Evolutionary conservation across 2,113 vertebrate genomes (phyloP).

Genomic region (Mesitornis unicolor): DNA sequence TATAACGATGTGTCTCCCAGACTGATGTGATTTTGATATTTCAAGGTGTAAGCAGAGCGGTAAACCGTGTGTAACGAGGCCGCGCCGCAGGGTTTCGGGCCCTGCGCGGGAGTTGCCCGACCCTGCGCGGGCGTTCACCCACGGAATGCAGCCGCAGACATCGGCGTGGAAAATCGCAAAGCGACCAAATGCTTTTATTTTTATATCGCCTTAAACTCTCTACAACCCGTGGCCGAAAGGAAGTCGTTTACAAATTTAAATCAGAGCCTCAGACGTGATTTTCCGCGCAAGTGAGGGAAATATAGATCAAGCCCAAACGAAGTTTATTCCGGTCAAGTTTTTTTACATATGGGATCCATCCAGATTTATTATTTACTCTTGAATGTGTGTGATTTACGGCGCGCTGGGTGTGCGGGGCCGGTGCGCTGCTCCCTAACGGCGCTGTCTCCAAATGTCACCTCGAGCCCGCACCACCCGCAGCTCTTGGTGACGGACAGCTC

Average conservation of each 20-base stretch:
- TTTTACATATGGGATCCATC: background rate
- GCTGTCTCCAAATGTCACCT: background rate
- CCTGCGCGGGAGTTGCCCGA: background rate
- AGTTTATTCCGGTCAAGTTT: background rate
- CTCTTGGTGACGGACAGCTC: accelerated
- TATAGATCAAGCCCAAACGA: background rate
- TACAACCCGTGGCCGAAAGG: background rate
- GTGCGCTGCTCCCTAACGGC: accelerated
- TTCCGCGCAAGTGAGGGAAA: background rate
- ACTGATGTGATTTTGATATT: accelerated
- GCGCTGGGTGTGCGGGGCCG: background rate
- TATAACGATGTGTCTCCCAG: background rate
- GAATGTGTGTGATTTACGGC: background rate
- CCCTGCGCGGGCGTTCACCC: background rate
- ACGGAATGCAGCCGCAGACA: background rate
- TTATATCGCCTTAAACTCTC: background rate
- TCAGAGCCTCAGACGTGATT: background rate
- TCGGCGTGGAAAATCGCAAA: background rate
- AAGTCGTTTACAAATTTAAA: background rate
- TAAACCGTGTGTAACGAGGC: background rate
- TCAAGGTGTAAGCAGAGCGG: background rate
- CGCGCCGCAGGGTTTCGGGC: background rate
- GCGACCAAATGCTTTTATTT: background rate
- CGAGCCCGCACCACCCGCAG: background rate
- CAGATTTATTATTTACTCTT: background rate